phyloP scores from a whole-genome alignment of 2,797 vertebrate genomes.

The Apodemus agrarius region DNA sequence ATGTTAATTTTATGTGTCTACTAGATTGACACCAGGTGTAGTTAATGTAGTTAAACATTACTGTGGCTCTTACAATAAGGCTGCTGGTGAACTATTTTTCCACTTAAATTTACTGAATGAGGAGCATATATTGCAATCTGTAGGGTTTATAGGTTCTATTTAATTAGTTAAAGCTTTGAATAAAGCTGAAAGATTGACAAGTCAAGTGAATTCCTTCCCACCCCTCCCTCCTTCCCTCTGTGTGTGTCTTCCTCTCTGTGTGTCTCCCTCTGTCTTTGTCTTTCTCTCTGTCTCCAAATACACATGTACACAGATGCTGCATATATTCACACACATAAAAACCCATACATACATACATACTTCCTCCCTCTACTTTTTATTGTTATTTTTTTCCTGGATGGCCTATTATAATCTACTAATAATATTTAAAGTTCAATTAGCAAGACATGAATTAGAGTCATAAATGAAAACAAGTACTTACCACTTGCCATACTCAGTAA shows the following conservation, averaged over 20 bases:
- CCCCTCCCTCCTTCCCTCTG: background rate
- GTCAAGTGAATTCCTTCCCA: background rate
- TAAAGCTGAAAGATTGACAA: background rate
- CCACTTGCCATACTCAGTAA: background rate
- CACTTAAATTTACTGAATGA: background rate
- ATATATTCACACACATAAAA: background rate
- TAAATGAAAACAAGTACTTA: background rate
- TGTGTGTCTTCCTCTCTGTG: background rate
- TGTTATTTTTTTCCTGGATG: no score
- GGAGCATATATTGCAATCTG: background rate
- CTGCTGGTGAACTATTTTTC: background rate
- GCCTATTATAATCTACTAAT: no score
- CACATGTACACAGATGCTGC: background rate
- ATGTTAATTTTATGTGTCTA: background rate
- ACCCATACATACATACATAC: accelerated
- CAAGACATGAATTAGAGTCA: background rate
- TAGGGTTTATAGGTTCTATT: no score
- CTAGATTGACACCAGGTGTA: no score
- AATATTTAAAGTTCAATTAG: background rate
- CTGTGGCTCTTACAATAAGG: background rate
- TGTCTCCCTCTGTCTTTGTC: background rate
- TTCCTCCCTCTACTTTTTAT: background rate
- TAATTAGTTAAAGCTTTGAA: background rate
- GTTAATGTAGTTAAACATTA: no score
- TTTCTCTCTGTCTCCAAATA: background rate